Evolutionary conservation across 2,888 invertebrate species (phyloP), one percentile per base, ranked within the genome.

Genomic region (Drosophila gaucha): DNA sequence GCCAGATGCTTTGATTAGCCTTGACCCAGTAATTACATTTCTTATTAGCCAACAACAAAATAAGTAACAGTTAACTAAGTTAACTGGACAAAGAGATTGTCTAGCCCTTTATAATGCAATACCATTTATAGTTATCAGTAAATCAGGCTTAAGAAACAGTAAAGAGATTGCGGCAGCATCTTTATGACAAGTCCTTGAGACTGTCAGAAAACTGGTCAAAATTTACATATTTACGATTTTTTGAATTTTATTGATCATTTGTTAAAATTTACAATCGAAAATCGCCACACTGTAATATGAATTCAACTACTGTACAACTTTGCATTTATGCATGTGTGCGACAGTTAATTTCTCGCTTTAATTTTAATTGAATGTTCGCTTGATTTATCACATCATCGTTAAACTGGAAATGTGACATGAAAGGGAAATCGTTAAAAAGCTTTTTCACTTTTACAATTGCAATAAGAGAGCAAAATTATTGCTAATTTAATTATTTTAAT

Each of bases 1-100:
- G 64, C 66, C 49, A 36, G 31, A 6, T 30, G 30, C n/a, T n/a
- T n/a, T n/a, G n/a, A 31, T 22, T 68, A 73, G 70, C 83, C 83
- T 78, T 84, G 83, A 84, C 83, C 80, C 51, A 80, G 59, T 82
- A 69, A 76, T 64, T 66, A 65, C 30, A 57, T 67, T 56, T 72
- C 64, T 62, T 51, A 63, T 68, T 67, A 66, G 49, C 55, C 51
- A 41, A 50, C 30, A 24, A 60, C 44, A 51, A 59, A 49, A 26
- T 49, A 51, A 28, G 46, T 60, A 47, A 55, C 58, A 47, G n/a
- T 60, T 26, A 36, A 38, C 31, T 58, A 36, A n/a, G 54, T 68
- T 44, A 18, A 58, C 50, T 46, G 24, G 20, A 4, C 39, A 35
- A 66, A 74, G 75, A 58, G 75, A 74, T 63, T 74, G 76, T 60